Conservation (phyloP, 1,140 invertebrate genomes). For the Bombyx mandarina region DNA sequence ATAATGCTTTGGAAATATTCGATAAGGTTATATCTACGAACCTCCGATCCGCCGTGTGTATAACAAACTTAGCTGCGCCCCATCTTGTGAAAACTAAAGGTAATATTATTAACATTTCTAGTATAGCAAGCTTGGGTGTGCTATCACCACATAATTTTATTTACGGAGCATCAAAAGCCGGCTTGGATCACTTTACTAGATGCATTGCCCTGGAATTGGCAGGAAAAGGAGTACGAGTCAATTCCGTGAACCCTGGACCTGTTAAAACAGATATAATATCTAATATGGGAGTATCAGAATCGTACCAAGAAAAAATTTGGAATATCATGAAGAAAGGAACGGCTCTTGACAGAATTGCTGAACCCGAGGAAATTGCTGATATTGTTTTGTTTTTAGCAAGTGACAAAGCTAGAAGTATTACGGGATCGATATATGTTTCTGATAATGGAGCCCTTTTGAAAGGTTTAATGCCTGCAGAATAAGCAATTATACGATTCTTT, state of each 20-base stretch:
- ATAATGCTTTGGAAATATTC: constrained; percentile 59
- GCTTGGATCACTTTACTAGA: constrained; percentile 81
- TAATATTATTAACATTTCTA: constrained; percentile 83
- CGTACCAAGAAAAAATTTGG: constrained; percentile 2
- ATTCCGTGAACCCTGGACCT: constrained; percentile 80
- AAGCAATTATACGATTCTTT: no score
- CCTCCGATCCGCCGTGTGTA: constrained; percentile 76
- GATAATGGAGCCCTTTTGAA: constrained; percentile 4
- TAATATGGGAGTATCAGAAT: constrained; percentile 6
- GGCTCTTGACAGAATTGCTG: constrained; percentile 7
- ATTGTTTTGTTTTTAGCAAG: constrained; percentile 14
- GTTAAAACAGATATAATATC: constrained; percentile 64
- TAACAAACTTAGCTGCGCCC: constrained; percentile 28
- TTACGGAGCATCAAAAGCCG: constrained; percentile 83
- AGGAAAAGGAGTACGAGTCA: constrained; percentile 77
- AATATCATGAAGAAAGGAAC: constrained; percentile 1
- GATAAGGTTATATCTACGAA: constrained; percentile 79
- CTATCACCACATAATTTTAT: not conserved
- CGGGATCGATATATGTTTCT: constrained; percentile 50
- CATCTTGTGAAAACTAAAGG: constrained; percentile 66
- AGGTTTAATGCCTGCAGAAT: not conserved
- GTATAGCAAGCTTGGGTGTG: constrained; percentile 35
- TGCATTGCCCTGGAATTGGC: constrained; percentile 77
- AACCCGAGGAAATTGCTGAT: constrained; percentile 13
- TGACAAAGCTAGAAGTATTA: constrained; percentile 71